A percentile compares a stretch with the other conserved stretches of the same genome.
Evolutionary conservation across 2,113 vertebrate species (phyloP).

Genomic region (Bungarus multicinctus): DNA sequence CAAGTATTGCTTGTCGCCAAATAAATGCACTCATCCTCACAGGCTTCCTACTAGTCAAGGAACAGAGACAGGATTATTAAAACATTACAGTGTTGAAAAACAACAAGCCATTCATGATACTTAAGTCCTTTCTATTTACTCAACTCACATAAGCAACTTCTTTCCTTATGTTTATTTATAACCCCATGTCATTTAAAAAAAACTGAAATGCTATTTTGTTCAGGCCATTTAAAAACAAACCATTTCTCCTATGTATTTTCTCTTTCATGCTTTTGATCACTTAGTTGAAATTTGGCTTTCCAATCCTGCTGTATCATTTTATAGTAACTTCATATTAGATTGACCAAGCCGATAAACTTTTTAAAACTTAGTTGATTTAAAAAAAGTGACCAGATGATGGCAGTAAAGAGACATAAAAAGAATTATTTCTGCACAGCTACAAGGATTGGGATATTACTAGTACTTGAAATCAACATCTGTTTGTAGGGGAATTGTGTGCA

Average conservation of each 20-base stretch:
- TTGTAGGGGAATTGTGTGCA: neutral
- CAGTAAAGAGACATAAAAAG: slow-evolving; percentile 42
- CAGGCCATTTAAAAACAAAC: neutral
- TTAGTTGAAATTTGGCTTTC: neutral
- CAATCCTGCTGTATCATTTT: neutral
- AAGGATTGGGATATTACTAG: neutral
- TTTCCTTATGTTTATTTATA: neutral
- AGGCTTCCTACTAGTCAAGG: neutral
- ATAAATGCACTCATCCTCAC: neutral
- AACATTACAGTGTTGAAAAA: neutral
- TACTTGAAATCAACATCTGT: neutral
- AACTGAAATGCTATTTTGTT: slow-evolving; percentile 22
- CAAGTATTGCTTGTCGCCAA: neutral
- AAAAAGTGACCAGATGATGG: slow-evolving; percentile 54
- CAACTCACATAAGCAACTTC: neutral
- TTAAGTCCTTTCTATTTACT: neutral
- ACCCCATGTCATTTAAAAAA: neutral
- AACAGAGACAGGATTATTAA: neutral
- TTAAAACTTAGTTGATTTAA: no score
- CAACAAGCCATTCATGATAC: neutral
- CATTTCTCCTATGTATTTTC: neutral
- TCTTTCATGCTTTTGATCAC: neutral
- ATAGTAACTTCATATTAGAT: neutral
- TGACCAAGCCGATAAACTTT: neutral
- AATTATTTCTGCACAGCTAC: neutral